Evolutionary conservation across 2,888 invertebrate species (phyloP), one percentile per base, ranked within the genome.

Genomic region (Punctoribates punctum): DNA sequence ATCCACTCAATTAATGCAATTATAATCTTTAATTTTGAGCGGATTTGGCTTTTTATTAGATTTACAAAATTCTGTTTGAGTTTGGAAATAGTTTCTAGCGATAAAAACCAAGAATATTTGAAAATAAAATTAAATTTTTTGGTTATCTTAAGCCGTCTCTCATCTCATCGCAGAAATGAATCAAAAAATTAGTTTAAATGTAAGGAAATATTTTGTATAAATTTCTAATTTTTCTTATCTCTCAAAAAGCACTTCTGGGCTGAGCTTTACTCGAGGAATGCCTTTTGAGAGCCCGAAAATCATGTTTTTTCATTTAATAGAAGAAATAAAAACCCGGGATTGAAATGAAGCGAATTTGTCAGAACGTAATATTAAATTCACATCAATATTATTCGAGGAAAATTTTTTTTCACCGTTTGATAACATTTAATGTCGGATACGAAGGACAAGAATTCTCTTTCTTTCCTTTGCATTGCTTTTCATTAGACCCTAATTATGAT

Each of bases 291-390:
- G 25, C 13, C 25, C 11, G 25, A 57, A 57, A 57, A 57, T 57
- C 57, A 25, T 54, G 54, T 48, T 11, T 57, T 25, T 25, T 8
- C 34, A 34, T 34, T 34, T 34, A 34, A 34, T 34, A 34, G 34
- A n/a, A 6, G 34, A 34, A 34, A 6, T 6, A 34, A 34, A 34
- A 34, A 34, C 5, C 1, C 23, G 23, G 25, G 1, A 48, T n/a
- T 9, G 42, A 42, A 15, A 54, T n/a, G 54, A 23, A 57, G 54
- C 5, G 20, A 54, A 20, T 6, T 6, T n/a, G n/a, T 20, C n/a
- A 57, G 25, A 11, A 57, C 57, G 23, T 23, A 9, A 57, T 57
- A 57, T 57, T 57, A 57, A 57, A 57, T 25, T 57, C 57, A 57
- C 57, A 57, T 57, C 57, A 57, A 25, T 57, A 11, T 25, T 15